Base-by-base conservation (phyloP, 2,888 invertebrate species). In the Antheraea yamamai region DNA sequence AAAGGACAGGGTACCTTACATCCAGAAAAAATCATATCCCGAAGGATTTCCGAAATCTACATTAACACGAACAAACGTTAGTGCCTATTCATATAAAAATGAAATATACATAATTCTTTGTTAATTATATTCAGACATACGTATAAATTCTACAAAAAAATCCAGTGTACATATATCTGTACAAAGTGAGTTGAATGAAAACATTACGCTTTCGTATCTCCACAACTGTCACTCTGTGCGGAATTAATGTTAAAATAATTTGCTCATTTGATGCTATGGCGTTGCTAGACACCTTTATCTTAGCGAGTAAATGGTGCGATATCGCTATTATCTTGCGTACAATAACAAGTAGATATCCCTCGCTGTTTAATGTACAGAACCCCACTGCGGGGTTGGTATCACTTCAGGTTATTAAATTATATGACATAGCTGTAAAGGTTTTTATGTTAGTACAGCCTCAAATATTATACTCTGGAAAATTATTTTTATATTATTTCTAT, bases 401-500 rank as follows among this genome's bases (percentile, higher is more conserved):
- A 70, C 70, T 70, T 70, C 39, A 70, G 70, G 70, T 39, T 39
- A 39, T 70, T 70, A 70, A 70, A 39, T 70, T 70, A 35, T 70
- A 70, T 39, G 70, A 39, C 23, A 20, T 39, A 35, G 39, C 12
- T 18, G 39, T 70, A 70, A 70, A 70, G n/a, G 39, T 70, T 70
- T 70, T 30, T 66, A 30, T 14, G 30, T 30, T 66, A 35, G n/a
- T 20, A 70, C n/a, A 12, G n/a, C 18, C 39, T 39, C 0, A 35
- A 26, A 39, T 10, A 26, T 47, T 70, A 26, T 51, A 75, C 73
- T 55, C 39, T 84, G 83, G 85, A 80, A 80, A 84, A 86, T 87
- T 92, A 91, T 89, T 86, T 81, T 88, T 89, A 92, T 91, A 86
- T 87, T 92, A 91, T 89, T 86, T 81, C 88, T 89, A 92, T 91